A percentile compares a stretch with the other conserved stretches of the same genome.
phyloP scores from a whole-genome alignment of 2,113 vertebrate genomes.

The Muntiacus reevesi region DNA sequence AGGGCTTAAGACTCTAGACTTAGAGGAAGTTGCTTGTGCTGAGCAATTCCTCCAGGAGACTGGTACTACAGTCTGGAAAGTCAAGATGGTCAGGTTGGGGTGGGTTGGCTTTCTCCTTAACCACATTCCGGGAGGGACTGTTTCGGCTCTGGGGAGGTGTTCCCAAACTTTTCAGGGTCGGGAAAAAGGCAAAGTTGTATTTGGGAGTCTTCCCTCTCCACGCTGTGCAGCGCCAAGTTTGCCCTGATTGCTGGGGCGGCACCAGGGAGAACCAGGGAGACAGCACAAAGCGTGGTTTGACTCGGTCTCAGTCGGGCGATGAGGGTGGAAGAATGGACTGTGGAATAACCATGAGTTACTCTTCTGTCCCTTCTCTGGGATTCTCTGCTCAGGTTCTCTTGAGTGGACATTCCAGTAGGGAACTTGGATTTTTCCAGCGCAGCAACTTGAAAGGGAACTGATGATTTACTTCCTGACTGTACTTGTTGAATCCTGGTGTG shows the following conservation, averaged over 20 bases:
- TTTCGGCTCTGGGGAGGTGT: not conserved
- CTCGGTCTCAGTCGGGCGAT: accelerated
- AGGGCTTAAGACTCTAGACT: not conserved
- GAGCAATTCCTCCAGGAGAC: not conserved
- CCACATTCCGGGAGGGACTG: not conserved
- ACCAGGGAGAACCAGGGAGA: accelerated
- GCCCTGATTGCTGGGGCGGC: accelerated
- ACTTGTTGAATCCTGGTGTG: not conserved
- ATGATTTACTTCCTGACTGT: not conserved
- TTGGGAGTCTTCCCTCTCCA: not conserved
- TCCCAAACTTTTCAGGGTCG: not conserved
- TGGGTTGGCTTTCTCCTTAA: not conserved
- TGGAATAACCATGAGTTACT: not conserved
- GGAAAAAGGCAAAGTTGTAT: not conserved
- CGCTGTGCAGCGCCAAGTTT: accelerated
- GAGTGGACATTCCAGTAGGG: not conserved
- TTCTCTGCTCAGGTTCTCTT: not conserved
- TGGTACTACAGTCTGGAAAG: not conserved
- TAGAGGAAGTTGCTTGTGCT: no score
- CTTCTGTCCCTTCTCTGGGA: not conserved
- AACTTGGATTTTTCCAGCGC: not conserved
- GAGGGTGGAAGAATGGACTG: no score
- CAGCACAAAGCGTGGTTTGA: not conserved
- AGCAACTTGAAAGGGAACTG: not conserved
- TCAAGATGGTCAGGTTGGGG: accelerated